Conservation (phyloP, 2,113 vertebrate genomes). For the Ondatra zibethicus region DNA sequence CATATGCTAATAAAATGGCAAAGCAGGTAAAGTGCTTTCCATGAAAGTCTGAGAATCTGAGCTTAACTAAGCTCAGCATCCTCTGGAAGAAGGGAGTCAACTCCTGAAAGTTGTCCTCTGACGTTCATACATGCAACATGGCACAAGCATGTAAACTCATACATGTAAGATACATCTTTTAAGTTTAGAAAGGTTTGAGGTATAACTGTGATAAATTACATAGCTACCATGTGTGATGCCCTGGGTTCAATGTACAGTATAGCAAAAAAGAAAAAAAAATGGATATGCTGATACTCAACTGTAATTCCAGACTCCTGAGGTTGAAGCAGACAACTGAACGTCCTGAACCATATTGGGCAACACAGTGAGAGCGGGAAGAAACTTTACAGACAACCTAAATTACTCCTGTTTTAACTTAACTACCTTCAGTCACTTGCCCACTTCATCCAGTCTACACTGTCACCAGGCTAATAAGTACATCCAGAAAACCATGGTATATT, state of each 20-base stretch:
- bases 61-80: background rate
- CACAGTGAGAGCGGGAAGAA: background rate
- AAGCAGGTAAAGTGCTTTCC: background rate
- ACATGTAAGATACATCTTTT: background rate
- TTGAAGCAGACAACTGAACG: background rate
- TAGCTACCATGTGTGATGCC: background rate
- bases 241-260: background rate
- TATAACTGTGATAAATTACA: background rate
- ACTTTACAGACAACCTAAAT: slow-evolving; percentile 51
- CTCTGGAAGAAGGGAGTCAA: background rate
- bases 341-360: background rate
- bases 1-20: background rate
- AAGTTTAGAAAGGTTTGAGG: background rate
- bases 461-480: background rate
- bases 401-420: slow-evolving; percentile 12
- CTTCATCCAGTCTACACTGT: background rate
- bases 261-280: background rate
- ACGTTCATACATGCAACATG: background rate
- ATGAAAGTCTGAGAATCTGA: background rate
- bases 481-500: background rate
- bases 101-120: background rate
- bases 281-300: background rate
- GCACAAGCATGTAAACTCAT: background rate
- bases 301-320: background rate
- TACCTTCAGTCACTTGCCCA: background rate